Base-by-base conservation (phyloP, 2,113 vertebrate genomes). In the Brevimyrus niger region DNA sequence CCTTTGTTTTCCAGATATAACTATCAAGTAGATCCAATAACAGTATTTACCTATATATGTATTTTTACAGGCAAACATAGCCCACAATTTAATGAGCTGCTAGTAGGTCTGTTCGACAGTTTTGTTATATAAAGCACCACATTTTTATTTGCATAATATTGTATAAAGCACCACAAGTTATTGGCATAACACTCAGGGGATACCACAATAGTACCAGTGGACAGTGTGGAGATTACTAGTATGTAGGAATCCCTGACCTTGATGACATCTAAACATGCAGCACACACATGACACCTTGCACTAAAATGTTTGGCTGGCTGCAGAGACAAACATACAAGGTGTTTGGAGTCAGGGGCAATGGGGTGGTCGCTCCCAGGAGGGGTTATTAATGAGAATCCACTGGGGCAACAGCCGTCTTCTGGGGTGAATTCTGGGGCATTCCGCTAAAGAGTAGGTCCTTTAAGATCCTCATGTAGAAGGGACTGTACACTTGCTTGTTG, bases 401-500 rank as follows among this genome's bases (percentile, higher is more conserved):
- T 3, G 92, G 84, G 48, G 91, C 61, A 47, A 89, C 90, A 46
- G 92, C 11, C 3, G 84, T 88, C 46, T 88, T 93, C 11, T 88
- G 2, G 38, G 93, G 65, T 89, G 93, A 90, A 80, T 87, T 93
- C 13, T 88, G 2, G 38, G 93, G 61, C 89, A 93, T 90, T 73
- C 93, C 93, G 31, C 89, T 90, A 89, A 97, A 98, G 88, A 99
- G 95, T 85, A 99, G 94, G 91, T 96, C 97, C 92, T 94, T 97
- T 61, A 99, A 95, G 94, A 99, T 97, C 89, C 94, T 96, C 3
- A 96, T 96, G 83, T 99, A 99, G 93, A 98, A 98, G 23, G 97
- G 97, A 94, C 97, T 97, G 53, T 98, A 99, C 4, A 98, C 97
- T 89, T 95, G 94, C 90, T 96, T 97, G 94, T 99, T 99, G 92